Conservation (phyloP, 2,888 invertebrate species). For the Cephus spinipes region DNA sequence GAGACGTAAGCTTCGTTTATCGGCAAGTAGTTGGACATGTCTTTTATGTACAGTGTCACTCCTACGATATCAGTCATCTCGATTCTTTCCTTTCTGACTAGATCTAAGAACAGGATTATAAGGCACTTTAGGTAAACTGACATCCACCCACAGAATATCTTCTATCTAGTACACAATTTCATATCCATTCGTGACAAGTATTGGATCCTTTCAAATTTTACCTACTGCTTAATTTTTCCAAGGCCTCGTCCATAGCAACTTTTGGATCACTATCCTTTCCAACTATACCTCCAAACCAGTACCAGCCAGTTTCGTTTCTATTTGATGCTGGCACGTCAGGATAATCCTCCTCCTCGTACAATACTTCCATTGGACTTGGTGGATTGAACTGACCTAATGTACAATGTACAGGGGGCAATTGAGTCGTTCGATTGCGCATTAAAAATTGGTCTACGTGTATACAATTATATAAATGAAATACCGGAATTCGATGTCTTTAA, state of each 20-base stretch:
- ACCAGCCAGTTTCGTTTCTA: slow-evolving; percentile 83
- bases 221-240: slow-evolving; percentile 85
- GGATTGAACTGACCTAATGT: slow-evolving; percentile 65
- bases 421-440: not conserved
- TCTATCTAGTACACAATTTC: not conserved
- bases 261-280: slow-evolving; percentile 76
- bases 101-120: slow-evolving; percentile 40
- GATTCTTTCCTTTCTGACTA: slow-evolving; percentile 59
- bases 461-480: slow-evolving; percentile 23
- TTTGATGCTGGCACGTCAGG: slow-evolving; percentile 74
- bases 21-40: slow-evolving; percentile 82
- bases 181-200: not conserved
- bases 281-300: slow-evolving; percentile 84
- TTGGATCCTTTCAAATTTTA: slow-evolving; percentile 61
- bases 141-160: not conserved
- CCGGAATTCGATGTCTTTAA: slow-evolving; percentile 59
- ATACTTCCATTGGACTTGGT: slow-evolving; percentile 68
- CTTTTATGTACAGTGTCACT: slow-evolving; percentile 85
- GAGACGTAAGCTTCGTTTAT: slow-evolving; percentile 84
- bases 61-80: slow-evolving; percentile 77
- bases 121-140: not conserved
- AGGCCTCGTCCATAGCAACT: slow-evolving; percentile 77
- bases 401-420: not conserved
- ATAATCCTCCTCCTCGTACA: slow-evolving; percentile 72
- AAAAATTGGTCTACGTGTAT: no score